Base-by-base conservation (phyloP, 2,113 vertebrate species). In the Irena cyanogastra region DNA sequence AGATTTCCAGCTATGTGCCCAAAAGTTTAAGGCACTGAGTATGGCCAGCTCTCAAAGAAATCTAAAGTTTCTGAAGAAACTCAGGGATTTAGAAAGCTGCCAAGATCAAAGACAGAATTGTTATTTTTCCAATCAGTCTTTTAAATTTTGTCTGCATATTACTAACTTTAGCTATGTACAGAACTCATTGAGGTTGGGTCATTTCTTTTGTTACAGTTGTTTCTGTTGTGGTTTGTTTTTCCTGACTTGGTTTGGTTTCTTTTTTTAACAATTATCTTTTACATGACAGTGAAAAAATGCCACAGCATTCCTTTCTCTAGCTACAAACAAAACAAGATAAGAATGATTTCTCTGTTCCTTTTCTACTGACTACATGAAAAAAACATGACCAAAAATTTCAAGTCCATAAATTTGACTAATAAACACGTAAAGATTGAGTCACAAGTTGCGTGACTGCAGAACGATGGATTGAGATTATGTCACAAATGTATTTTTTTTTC, bases 391-490 rank as follows among this genome's bases (percentile, higher is more conserved):
- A 12, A 83, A 89, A 88, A 44, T 56, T 50, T 86, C 44, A 85
- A 30, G 22, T 22, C 71, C 8, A 15, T 56, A 78, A 45, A 80
- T 65, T 26, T 3, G 9, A 31, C 23, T 44, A 24, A 65, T 72
- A 68, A 85, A 64, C 26, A 52, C 1, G 2, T 31, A 64, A 59
- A 82, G 41, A 94, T 3, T 41, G 75, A 77, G 65, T 60, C 75
- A 90, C 39, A 78, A 49, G 26, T 28, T 33, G 57, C 2, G 1
- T 35, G 53, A 56, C 60, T 76, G 53, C 27, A 66, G 42, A 72
- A 63, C 0, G 0, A 71, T 10, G 14, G 24, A 33, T 5, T 49
- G 23, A 1, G 1, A 45, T 86, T 79, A 68, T 57, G 76, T 71
- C 68, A 94, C 4, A 3, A 44, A 65, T 24, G 2, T 8, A 4